phyloP scores from a whole-genome alignment of 2,888 invertebrate genomes.

The Ceratothoa steindachneri region DNA sequence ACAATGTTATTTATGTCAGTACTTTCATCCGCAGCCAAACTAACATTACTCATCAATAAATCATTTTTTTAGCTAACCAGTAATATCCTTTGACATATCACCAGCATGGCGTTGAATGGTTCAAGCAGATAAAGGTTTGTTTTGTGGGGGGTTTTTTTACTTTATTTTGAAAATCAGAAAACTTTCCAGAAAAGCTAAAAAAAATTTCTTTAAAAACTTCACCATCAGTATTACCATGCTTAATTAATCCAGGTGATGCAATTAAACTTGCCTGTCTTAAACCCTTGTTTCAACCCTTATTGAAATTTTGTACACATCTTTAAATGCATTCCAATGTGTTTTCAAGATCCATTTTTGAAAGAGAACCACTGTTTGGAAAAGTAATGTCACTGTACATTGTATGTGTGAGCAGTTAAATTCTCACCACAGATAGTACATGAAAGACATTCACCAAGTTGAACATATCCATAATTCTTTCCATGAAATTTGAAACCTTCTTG shows the following conservation, averaged over 20 bases:
- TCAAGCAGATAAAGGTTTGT: background rate
- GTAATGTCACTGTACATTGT: background rate
- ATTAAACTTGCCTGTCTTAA: background rate
- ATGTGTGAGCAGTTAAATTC: background rate
- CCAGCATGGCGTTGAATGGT: background rate
- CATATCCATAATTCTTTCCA: background rate
- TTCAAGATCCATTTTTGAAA: background rate
- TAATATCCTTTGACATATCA: background rate
- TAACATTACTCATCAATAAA: background rate
- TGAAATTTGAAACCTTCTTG: background rate
- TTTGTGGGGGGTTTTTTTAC: background rate
- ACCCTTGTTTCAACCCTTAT: background rate
- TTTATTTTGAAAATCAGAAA: background rate
- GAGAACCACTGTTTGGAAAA: background rate
- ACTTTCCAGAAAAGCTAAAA: background rate
- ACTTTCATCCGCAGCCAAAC: background rate
- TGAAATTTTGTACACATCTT: background rate
- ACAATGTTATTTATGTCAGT: background rate
- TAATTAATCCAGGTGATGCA: background rate
- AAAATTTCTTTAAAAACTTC: background rate
- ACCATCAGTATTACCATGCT: background rate
- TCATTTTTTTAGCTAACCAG: background rate
- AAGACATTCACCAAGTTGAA: background rate
- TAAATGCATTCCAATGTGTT: background rate
- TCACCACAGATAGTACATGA: background rate